A percentile compares a stretch with the other conserved stretches of the same genome.
Evolutionary conservation across 2,113 vertebrate species (phyloP).

Genomic region (Capricornis sumatraensis): DNA sequence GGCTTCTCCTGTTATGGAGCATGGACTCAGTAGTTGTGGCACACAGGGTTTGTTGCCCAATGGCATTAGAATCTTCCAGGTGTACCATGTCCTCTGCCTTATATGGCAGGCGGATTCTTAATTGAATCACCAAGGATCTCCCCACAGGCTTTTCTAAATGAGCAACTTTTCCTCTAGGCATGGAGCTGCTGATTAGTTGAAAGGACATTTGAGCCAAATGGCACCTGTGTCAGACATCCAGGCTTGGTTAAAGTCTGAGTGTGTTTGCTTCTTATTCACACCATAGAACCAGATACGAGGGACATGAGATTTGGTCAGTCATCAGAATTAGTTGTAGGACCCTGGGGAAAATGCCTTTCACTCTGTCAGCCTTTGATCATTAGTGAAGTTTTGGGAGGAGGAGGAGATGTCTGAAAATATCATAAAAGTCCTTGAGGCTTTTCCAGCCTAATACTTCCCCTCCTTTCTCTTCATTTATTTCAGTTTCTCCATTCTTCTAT

Average conservation of each 20-base stretch:
- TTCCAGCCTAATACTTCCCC: neutral
- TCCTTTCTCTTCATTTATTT: constrained; percentile 21
- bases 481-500: constrained; percentile 60
- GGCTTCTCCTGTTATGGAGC: neutral
- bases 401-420: neutral
- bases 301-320: neutral
- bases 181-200: neutral
- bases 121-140: neutral
- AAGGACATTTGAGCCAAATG: neutral
- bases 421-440: neutral
- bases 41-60: neutral
- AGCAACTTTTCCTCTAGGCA: neutral
- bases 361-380: neutral
- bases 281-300: neutral
- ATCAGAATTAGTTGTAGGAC: neutral
- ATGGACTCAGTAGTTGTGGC: neutral
- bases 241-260: neutral
- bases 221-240: neutral
- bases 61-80: neutral
- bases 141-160: neutral
- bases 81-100: neutral
- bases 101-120: neutral
- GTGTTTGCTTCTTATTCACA: neutral
- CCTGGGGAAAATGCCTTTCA: neutral
- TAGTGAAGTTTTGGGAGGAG: neutral